phyloP scores from a whole-genome alignment of 1,140 invertebrate genomes.

The Mizuhopecten yessoensis region DNA sequence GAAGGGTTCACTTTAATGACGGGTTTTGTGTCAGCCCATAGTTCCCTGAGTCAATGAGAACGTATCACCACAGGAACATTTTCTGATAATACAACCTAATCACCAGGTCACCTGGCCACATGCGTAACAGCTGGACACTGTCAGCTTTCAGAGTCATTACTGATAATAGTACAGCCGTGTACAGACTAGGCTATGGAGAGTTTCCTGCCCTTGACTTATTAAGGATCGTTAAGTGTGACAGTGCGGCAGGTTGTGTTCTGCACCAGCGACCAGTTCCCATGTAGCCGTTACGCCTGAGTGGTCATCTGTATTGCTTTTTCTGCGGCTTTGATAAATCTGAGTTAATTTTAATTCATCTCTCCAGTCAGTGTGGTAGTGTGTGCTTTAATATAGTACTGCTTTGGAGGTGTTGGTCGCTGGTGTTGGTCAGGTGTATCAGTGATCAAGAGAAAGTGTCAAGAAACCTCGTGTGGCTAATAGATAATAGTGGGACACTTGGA shows the following conservation, averaged over 20 bases:
- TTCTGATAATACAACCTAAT: background rate
- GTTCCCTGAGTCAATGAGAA: background rate
- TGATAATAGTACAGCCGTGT: background rate
- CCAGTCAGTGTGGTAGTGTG: background rate
- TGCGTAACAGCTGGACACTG: background rate
- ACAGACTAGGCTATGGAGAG: background rate
- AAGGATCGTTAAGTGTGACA: constrained; percentile 10
- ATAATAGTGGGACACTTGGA: background rate
- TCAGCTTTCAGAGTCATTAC: background rate
- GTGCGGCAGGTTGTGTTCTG: constrained; percentile 21
- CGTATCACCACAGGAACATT: background rate
- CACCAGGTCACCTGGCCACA: background rate
- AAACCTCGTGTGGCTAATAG: background rate
- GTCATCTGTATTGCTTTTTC: constrained; percentile 23
- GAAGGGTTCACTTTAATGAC: background rate
- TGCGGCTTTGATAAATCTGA: background rate
- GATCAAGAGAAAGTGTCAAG: background rate
- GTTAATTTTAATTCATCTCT: constrained; percentile 21
- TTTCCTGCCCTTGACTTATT: constrained; percentile 21
- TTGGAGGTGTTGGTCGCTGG: background rate
- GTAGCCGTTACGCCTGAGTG: constrained; percentile 10
- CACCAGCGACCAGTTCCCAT: constrained; percentile 20
- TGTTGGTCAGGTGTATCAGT: background rate
- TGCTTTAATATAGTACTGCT: too few relatives aligned
- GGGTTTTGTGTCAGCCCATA: background rate